Conservation (phyloP, 2,888 invertebrate genomes). For the Archips crataeganus region DNA sequence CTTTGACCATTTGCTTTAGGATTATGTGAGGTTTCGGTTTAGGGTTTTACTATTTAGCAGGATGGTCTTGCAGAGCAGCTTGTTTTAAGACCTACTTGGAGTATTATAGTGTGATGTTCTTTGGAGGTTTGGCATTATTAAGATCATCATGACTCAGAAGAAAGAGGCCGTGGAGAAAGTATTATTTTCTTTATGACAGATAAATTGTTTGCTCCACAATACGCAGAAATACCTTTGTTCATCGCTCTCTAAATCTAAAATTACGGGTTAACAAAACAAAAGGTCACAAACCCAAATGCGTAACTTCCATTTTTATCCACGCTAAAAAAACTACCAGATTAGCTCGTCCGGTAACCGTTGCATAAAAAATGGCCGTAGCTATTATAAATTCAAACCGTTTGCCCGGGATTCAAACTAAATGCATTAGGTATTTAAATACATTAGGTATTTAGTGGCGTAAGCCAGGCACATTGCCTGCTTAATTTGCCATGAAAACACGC, state of each 20-base stretch:
- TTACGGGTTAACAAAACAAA: conserved; percentile 4
- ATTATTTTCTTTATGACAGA: no score
- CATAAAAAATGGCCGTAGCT: conserved; percentile 48
- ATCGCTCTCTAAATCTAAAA: not conserved
- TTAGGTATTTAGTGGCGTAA: conserved; percentile 69
- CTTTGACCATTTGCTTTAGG: not conserved
- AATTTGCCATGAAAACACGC: conserved; percentile 77
- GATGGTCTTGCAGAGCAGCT: not conserved
- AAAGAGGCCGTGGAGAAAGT: no score
- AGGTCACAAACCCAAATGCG: conserved; percentile 25
- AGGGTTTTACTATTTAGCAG: not conserved
- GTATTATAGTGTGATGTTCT: not conserved
- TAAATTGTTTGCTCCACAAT: no score
- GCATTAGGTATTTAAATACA: conserved; percentile 51
- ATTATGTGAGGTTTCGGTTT: not conserved
- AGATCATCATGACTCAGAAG: no score
- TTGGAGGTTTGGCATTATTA: no score
- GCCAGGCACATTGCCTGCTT: conserved; percentile 63
- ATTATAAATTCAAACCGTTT: conserved; percentile 68
- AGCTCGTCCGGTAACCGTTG: conserved; percentile 34
- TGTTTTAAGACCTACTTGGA: not conserved
- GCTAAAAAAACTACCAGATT: conserved; percentile 39
- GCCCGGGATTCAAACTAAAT: conserved; percentile 63
- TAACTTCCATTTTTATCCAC: conserved; percentile 28
- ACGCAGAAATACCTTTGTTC: no score